These are phyloP conservation scores for Rousettus leschenaultii DNA, from an alignment of 2,113 vertebrate genomes.

Conservation along the genomic window DNA sequence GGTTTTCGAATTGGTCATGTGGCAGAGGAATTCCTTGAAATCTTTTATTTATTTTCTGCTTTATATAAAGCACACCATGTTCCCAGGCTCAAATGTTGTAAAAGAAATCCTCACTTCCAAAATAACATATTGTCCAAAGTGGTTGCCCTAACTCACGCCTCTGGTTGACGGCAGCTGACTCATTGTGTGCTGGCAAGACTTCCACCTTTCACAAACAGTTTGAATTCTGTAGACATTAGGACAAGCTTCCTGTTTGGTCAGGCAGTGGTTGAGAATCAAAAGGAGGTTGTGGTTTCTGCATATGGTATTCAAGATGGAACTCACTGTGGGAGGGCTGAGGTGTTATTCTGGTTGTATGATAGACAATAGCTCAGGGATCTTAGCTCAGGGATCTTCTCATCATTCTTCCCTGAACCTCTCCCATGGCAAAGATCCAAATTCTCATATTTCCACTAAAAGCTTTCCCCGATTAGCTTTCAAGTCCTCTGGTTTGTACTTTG, in stretches of 20 bases:
- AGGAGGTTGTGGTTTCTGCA: conserved; percentile 30
- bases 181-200: conserved; percentile 42
- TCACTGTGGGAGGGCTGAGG: not conserved
- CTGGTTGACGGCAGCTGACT: conserved; percentile 51
- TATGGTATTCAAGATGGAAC: not conserved
- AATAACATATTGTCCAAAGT: conserved; percentile 65
- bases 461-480: not conserved
- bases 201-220: conserved; percentile 52
- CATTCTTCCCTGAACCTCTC: not conserved
- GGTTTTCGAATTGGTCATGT: conserved; percentile 58
- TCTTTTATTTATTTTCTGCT: conserved; percentile 69
- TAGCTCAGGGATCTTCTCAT: not conserved
- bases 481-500: not conserved
- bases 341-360: not conserved
- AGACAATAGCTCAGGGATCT: not conserved
- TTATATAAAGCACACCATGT: conserved; percentile 67
- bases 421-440: not conserved
- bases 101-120: conserved; percentile 67
- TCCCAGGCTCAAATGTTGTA: conserved; percentile 57
- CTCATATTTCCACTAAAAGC: not conserved
- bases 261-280: conserved; percentile 14
- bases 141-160: conserved; percentile 36
- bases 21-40: conserved; percentile 71
- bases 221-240: conserved; percentile 45
- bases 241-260: conserved; percentile 58